Base-by-base conservation (phyloP, 2,888 invertebrate genomes). In the Eurytoma californica region DNA sequence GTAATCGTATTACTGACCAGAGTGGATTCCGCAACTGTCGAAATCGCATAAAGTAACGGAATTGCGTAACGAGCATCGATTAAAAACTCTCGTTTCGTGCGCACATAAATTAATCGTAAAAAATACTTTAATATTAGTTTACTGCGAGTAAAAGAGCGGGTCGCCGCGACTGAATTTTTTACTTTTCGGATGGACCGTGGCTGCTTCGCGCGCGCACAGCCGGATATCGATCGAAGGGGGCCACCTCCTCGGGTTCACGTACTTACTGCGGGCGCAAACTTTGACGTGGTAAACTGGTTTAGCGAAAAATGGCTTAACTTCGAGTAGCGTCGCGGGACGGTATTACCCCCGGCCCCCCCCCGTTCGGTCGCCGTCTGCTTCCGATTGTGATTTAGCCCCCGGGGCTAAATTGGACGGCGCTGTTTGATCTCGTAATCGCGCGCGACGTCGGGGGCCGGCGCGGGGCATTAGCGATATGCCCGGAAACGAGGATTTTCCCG, bases 241-340 rank as follows among this genome's bases (percentile, higher is more conserved):
- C 57, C 16, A 60, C 55, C 61, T 55, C 18, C 58, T 61, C 49
- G 39, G 61, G 58, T 61, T 67, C 66, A 67, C 63, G 72, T 66
- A 77, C 66, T 70, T 85, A 84, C 83, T 76, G 61, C 76, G 65
- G 77, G 80, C 68, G 82, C 80, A 86, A 88, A 88, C 85, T 88
- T 88, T 86, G 85, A 84, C 85, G 83, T 83, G 84, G 85, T 85
- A 86, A 87, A 88, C 86, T 85, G 87, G 86, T 87, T 88, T 85
- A 85, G 83, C 85, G 87, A 88, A 88, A 88, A 88, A 87, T 87
- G 84, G 85, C 85, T 86, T 84, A 86, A 87, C 85, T 88, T 85
- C 78, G 84, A 85, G 85, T 83, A 83, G 83, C 81, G 81, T 77
- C 73, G 81, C 74, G 30, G 72, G 28, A 30, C 84, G 82, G 81